Evolutionary conservation across 2,888 invertebrate genomes (phyloP).

Genomic region (Lochmaea crataegi): DNA sequence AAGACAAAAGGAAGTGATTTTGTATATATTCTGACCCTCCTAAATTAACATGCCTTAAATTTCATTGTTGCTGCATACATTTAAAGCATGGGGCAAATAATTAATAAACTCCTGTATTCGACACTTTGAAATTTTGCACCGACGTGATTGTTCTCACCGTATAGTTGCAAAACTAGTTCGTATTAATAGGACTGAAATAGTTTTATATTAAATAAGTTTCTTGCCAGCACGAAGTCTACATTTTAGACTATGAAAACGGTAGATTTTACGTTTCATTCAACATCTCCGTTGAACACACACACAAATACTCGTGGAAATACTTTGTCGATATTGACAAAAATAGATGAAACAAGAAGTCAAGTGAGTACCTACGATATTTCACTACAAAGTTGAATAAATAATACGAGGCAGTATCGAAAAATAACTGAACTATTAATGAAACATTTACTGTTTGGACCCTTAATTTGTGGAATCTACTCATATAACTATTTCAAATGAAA

Average conservation of each 20-base stretch:
- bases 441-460: no score
- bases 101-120: neutral
- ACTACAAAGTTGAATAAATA: no score
- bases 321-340: neutral
- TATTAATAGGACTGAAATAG: neutral
- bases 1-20: conserved; percentile 31
- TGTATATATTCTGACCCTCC: conserved; percentile 21
- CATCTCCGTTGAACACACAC: neutral
- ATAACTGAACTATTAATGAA: no score
- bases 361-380: neutral
- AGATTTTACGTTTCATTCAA: neutral
- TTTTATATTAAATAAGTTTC: neutral
- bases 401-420: no score
- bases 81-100: conserved; percentile 13
- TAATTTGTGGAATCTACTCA: no score
- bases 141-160: neutral
- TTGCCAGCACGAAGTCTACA: neutral
- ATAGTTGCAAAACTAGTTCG: neutral
- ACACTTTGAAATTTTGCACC: neutral
- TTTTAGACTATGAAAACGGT: neutral
- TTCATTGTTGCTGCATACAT: conserved; percentile 15
- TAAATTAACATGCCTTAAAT: conserved; percentile 29
- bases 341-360: no score
- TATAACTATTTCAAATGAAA: no score
- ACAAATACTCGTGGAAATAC: neutral